phyloP scores from a whole-genome alignment of 2,113 vertebrate species.

The Podarcis muralis region DNA sequence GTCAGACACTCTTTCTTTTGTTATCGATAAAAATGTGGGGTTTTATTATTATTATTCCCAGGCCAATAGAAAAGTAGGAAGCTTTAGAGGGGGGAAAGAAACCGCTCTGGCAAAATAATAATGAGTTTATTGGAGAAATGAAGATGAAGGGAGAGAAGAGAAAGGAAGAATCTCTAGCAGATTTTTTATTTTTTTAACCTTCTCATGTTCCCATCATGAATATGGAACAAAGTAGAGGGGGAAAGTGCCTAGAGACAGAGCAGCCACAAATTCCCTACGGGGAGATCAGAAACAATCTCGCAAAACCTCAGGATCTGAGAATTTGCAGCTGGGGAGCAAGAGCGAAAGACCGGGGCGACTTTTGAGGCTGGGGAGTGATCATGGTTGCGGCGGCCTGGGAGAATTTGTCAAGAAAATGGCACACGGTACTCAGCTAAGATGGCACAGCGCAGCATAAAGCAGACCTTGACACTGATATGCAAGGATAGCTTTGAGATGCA shows the following conservation, averaged over 20 bases:
- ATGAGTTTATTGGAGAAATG: conserved; percentile 43
- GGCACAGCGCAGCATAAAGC: background rate
- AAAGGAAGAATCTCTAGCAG: conserved; percentile 30
- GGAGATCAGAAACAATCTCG: conserved; percentile 52
- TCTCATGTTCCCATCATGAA: conserved; percentile 45
- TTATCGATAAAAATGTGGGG: background rate
- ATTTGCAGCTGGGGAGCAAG: background rate
- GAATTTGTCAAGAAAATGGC: background rate
- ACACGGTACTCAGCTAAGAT: background rate
- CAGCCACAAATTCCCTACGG: conserved; percentile 49
- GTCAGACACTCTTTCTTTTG: conserved; percentile 43
- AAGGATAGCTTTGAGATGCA: background rate
- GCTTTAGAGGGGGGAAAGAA: conserved; percentile 51
- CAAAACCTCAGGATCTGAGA: conserved; percentile 45
- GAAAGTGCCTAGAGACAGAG: conserved; percentile 21
- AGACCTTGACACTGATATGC: background rate
- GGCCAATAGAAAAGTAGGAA: conserved; percentile 49
- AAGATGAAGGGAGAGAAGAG: background rate
- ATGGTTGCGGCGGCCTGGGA: background rate
- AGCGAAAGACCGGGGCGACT: conserved; percentile 40
- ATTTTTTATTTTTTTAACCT: conserved; percentile 7
- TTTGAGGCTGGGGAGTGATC: conserved; percentile 38
- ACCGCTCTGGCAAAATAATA: conserved; percentile 45
- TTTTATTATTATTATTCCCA: conserved; percentile 2
- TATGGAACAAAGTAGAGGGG: conserved; percentile 33